Base-by-base conservation (phyloP, 2,113 vertebrate species). In the Accipiter virgatus region DNA sequence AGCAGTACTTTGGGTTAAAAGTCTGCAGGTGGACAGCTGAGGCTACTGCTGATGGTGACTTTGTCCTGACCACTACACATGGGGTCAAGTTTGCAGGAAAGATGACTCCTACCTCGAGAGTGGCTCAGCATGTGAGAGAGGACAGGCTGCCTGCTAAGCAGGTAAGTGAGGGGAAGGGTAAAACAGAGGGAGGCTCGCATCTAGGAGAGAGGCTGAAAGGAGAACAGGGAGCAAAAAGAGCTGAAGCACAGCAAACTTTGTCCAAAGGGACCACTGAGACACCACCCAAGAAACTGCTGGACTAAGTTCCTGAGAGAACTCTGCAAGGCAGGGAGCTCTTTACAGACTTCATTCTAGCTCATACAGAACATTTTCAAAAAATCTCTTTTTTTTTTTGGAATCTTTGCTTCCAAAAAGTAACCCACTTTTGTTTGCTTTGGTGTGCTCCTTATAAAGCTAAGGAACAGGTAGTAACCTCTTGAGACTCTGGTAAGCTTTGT, bases 51-150 rank as follows among this genome's bases (percentile, higher is more conserved):
- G 74, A 2, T 0, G 0, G 4, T 22, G 56, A 23, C 38, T 26
- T 66, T 71, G 34, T 71, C 38, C 56, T 63, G 65, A 47, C 4
- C 1, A 0, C 65, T 36, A 22, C 66, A 40, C 66, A 8, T 1
- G 0, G 38, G 56, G 62, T 32, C 47, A 20, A 47, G 26, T 4
- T 82, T 3, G n/a, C 12, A 45, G 40, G 16, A 50, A 5, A 2
- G 25, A 25, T 38, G 34, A 15, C 3, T 29, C 11, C 13, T 52
- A 0, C 40, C 9, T 43, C 0, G 0, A 45, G 31, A 26, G n/a
- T 0, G 1, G 7, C 10, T 70, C 26, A 14, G 77, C 10, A 8
- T 3, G 32, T 8, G 36, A 47, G 23, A 82, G 56, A 38, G 61
- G 29, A 70, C 3, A 11, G 50, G 9, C 11, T 56, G 32, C 29